Percentiles rank a stretch among this genome's conserved stretches.
phyloP scores from a whole-genome alignment of 2,797 vertebrate genomes.

The Heterohyrax brucei region DNA sequence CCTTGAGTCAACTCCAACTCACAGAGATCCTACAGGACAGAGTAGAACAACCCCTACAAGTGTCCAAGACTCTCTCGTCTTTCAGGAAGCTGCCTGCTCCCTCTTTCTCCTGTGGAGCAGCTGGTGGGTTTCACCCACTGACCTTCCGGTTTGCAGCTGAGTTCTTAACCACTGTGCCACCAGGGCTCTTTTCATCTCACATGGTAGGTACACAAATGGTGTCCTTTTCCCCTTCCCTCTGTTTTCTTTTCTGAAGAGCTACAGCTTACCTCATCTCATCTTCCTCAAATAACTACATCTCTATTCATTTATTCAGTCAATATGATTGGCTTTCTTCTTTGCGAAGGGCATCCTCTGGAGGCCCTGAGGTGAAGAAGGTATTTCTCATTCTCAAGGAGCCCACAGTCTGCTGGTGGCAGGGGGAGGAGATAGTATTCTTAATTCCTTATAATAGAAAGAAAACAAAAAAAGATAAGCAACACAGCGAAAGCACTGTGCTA shows the following conservation, averaged over 20 bases:
- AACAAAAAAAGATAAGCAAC: not conserved
- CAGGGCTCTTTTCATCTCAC: not conserved
- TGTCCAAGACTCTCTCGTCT: not conserved
- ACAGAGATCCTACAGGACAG: not conserved
- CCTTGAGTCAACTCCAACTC: no score
- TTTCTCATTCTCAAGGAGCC: not conserved
- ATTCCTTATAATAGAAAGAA: not conserved
- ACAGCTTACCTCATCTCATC: slow-evolving; percentile 7
- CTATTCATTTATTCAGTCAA: slow-evolving; percentile 21
- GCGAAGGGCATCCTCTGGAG: not conserved
- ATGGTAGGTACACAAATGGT: not conserved
- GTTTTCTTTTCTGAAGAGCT: slow-evolving; percentile 51
- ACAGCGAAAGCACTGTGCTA: not conserved
- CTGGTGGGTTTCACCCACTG: not conserved
- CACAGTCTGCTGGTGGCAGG: not conserved
- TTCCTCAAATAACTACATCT: slow-evolving; percentile 34
- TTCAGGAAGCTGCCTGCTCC: not conserved
- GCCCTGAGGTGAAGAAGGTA: not conserved
- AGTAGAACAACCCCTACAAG: not conserved
- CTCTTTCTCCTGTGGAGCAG: not conserved
- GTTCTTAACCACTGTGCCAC: not conserved
- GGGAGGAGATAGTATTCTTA: not conserved
- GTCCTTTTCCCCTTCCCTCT: not conserved
- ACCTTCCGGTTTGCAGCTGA: not conserved
- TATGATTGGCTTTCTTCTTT: not conserved